phyloP scores from a whole-genome alignment of 2,797 vertebrate genomes.

The Diglossa cyanea region DNA sequence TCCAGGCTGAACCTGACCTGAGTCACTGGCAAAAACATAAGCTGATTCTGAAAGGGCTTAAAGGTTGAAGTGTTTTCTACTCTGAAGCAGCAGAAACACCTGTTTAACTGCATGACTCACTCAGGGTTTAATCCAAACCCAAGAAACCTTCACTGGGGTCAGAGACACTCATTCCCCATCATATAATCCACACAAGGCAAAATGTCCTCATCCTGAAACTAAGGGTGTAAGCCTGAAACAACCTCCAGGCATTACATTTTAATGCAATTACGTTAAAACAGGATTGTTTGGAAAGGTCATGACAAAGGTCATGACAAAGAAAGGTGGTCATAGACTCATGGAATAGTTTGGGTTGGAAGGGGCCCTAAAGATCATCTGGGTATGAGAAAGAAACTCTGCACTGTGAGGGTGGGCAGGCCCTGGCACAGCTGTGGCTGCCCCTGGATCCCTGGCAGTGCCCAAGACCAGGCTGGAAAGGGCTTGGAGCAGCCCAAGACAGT shows the following conservation, averaged over 20 bases:
- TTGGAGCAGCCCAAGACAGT: rapidly evolving
- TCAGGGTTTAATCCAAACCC: neutral
- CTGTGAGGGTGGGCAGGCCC: neutral
- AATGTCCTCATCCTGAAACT: neutral
- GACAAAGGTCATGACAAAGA: neutral
- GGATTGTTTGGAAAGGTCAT: neutral
- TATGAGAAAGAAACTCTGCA: neutral
- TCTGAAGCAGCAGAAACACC: neutral
- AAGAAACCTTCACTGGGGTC: neutral
- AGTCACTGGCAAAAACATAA: neutral
- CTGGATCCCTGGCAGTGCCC: neutral
- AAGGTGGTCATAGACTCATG: neutral
- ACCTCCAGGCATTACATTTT: neutral
- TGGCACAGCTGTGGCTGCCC: neutral
- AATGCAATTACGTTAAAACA: neutral
- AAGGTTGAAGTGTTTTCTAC: neutral
- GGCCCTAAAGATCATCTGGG: neutral
- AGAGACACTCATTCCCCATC: neutral
- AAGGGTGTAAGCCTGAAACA: neutral
- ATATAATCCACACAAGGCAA: neutral
- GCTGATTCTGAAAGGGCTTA: neutral
- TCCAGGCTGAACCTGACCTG: neutral
- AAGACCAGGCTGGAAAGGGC: rapidly evolving
- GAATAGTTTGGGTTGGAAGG: neutral
- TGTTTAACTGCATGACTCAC: neutral